Evolutionary conservation across 2,113 vertebrate genomes (phyloP), one percentile per base, ranked within the genome.

Genomic region (Himantopus leucocephalus): DNA sequence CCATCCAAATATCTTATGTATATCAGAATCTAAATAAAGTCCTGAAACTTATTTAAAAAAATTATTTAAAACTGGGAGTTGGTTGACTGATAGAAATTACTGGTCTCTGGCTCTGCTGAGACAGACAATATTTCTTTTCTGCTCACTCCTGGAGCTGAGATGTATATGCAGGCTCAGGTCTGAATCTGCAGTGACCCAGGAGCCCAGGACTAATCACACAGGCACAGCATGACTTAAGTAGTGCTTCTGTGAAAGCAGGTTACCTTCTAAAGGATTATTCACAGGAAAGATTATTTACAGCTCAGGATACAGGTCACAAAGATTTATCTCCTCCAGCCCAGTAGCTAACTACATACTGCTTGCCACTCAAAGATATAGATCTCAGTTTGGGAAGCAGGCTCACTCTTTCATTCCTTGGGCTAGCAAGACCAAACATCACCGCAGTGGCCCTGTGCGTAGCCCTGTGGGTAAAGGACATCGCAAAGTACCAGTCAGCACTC

Each of bases 181-280:
- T 37, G 60, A 47, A 59, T 52, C 60, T 88, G 63, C 58, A 52
- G 56, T 85, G 84, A 73, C 48, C 77, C 43, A 24, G 23, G 47
- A 60, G 59, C 72, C 85, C 76, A 71, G 48, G 52, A 43, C 66
- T 78, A 77, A 91, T 90, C 71, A 72, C 48, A 53, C 26, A 60
- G 80, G 50, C 84, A 91, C n/a, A 62, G 8, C 7, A 5, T 59
- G 91, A 90, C 67, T 84, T 87, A 58, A 90, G 56, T 6, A 74
- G 52, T 48, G 22, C 79, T 81, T 60, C 48, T 75, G 59, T 50
- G 60, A 87, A 79, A 80, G 83, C 79, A 78, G 62, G 89, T 63
- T 94, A 62, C 74, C 84, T 94, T 89, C 89, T 27, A 26, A 91
- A 77, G 94, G 85, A 91, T 96, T 92, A 94, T 63, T 79, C 82